phyloP scores from a whole-genome alignment of 2,888 invertebrate species.

The Oscheius myriophilus region DNA sequence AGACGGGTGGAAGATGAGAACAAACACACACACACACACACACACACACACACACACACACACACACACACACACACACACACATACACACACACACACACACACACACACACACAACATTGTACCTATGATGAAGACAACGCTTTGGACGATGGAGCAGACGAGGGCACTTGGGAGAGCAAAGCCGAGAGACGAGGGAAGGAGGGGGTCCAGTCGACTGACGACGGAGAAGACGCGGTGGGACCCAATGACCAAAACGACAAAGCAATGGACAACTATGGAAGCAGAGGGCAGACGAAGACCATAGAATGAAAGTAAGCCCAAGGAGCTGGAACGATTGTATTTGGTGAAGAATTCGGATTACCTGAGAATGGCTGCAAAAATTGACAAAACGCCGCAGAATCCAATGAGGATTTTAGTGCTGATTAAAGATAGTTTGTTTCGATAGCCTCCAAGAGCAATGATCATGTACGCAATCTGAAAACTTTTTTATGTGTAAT shows the following conservation, averaged over 20 bases:
- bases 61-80: too few species aligned
- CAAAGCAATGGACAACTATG: constrained; percentile 90
- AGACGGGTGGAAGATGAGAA: background rate
- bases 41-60: too few species aligned
- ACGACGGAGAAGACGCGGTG: constrained; percentile 89
- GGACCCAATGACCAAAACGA: constrained; percentile 91
- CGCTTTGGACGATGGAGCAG: constrained; percentile 17
- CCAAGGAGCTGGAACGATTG: constrained; percentile 74
- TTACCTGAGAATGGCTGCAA: constrained; percentile 81
- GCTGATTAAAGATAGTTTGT: constrained; percentile 75
- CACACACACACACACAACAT: too few species aligned
- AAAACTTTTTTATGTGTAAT: too few species aligned
- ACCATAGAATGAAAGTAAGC: constrained; percentile 84
- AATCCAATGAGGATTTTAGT: constrained; percentile 85
- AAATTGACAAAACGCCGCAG: constrained; percentile 85
- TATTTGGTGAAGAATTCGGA: background rate
- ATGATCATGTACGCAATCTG: constrained; percentile 85
- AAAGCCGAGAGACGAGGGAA: background rate
- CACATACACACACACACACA: too few species aligned
- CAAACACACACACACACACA: too few species aligned
- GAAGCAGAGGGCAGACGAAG: constrained; percentile 87
- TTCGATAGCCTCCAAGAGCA: constrained; percentile 81
- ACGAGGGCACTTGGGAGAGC: constrained; percentile 17
- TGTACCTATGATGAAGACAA: constrained; percentile 15
- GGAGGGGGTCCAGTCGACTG: background rate